Evolutionary conservation across 1,140 invertebrate species (phyloP), one percentile per base, ranked within the genome.

Genomic region (Teleopsis dalmanni): DNA sequence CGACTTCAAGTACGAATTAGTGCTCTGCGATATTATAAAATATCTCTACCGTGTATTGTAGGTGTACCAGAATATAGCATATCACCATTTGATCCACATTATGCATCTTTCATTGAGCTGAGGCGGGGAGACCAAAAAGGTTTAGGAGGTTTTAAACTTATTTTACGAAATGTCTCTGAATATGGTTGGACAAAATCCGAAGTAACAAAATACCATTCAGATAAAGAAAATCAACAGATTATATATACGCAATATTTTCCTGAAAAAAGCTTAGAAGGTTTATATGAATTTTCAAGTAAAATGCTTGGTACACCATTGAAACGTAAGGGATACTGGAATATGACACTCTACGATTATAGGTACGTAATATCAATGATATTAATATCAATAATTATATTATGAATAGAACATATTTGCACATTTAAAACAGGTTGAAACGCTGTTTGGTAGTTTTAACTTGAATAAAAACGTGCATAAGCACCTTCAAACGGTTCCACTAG

Each of bases 201-300:
- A 70, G 80, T 88, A 29, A 88, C 82, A 6, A 84, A 83, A 71
- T 85, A 85, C 67, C 87, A 85, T 61, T 84, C 73, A n/a, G 79
- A 84, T 54, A 74, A 75, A 59, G 73, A 77, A 14, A 79, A 80
- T 46, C 65, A 79, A 21, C 71, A 73, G 19, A 79, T 85, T 3
- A 76, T 84, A 35, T 86, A 87, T 57, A 81, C 84, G 0, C 87
- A 90, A 70, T 85, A 81, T 64, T 90, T 88, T 59, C 87, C 87
- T 2, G 84, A 86, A 50, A 90, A 90, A 57, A 79, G 73, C 48
- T 60, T 90, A 1, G 67, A 75, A 33, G 86, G 87, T 6, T 73
- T 79, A 38, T 90, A 84, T 50, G 79, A 83, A 53, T 76, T 83
- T 35, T 74, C 78, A 45, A 83, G 77, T 5, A 75, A 71, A 36